phyloP scores from a whole-genome alignment of 2,113 vertebrate species.

The Megaceryle maxima region DNA sequence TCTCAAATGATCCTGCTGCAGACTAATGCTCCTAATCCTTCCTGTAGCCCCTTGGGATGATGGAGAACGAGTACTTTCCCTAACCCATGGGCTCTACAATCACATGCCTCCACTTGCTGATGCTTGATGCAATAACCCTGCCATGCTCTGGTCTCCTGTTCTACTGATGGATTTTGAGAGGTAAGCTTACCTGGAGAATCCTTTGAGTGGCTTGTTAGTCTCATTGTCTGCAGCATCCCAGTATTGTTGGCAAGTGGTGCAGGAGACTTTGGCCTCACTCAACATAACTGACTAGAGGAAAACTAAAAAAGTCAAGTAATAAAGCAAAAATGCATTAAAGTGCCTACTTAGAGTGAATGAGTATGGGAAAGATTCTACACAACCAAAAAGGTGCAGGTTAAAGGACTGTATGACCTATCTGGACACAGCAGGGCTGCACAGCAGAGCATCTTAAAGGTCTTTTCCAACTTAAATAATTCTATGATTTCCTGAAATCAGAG shows the following conservation, averaged over 20 bases:
- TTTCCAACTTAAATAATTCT: background rate
- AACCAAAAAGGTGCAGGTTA: background rate
- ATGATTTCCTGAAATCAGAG: background rate
- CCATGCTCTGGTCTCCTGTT: background rate
- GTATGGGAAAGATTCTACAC: background rate
- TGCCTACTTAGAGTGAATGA: background rate
- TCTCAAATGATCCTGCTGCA: background rate
- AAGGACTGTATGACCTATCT: background rate
- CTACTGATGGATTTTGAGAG: background rate
- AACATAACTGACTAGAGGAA: background rate
- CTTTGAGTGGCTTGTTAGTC: background rate
- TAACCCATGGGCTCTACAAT: background rate
- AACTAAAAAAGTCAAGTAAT: background rate
- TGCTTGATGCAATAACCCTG: background rate
- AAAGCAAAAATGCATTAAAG: conserved; percentile 7
- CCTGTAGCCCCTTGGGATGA: background rate
- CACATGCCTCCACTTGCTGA: background rate
- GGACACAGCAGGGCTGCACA: background rate
- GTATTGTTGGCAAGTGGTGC: background rate
- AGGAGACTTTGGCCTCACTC: background rate
- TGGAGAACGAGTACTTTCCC: background rate
- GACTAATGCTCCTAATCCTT: background rate
- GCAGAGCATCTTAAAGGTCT: background rate
- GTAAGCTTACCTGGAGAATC: background rate
- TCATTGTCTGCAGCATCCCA: background rate